These are phyloP conservation scores for Ophthalmotilapia sp. DNA, from an alignment of 2,113 vertebrate species.

Conservation along the genomic window DNA sequence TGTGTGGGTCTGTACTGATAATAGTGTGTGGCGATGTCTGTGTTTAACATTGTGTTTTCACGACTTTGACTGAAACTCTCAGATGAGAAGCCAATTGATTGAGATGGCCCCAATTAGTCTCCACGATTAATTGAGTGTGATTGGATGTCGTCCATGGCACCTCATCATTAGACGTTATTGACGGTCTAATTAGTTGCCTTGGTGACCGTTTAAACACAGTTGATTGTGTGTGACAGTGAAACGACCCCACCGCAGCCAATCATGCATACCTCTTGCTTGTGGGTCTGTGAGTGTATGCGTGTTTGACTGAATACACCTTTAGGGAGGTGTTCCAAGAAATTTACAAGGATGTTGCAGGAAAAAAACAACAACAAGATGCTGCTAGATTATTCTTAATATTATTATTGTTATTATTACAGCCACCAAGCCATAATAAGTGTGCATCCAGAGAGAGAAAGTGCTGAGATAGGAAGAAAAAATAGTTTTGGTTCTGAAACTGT, in stretches of 20 bases:
- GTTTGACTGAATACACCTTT: neutral
- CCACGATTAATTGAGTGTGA: conserved; percentile 54
- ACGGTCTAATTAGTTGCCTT: conserved; percentile 58
- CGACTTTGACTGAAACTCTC: conserved; percentile 45
- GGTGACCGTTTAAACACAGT: conserved; percentile 46
- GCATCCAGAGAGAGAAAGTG: neutral
- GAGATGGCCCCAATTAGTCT: conserved; percentile 63
- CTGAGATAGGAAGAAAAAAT: neutral
- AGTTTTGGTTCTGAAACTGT: neutral
- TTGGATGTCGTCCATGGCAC: conserved; percentile 38
- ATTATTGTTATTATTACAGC: neutral
- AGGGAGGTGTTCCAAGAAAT: neutral
- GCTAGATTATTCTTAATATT: neutral
- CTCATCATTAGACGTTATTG: conserved; percentile 46
- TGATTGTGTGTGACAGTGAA: conserved; percentile 37
- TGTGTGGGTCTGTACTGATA: neutral
- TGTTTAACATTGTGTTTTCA: neutral
- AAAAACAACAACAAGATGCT: neutral
- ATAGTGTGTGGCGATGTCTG: neutral
- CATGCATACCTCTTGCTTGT: neutral
- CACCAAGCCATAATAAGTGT: neutral
- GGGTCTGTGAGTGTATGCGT: neutral
- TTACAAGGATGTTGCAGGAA: neutral
- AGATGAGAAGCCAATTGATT: conserved; percentile 55
- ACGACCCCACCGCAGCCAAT: conserved; percentile 16